Evolutionary conservation across 2,888 invertebrate species (phyloP), one percentile per base, ranked within the genome.

Genomic region (Formica aserva): DNA sequence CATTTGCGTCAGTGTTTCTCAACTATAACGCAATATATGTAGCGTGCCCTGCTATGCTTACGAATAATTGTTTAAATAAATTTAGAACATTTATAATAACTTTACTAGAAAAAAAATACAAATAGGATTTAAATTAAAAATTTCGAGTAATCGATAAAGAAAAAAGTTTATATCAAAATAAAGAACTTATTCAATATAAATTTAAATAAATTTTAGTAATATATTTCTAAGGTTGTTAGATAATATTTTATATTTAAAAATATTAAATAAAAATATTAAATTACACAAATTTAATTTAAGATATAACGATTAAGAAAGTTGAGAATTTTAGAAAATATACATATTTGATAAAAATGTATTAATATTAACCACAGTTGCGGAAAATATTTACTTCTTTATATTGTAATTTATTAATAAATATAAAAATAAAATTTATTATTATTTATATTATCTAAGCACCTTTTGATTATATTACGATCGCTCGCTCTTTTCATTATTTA

Each of bases 401-500:
- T 8, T 72, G 13, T n/a, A 41, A 74, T 74, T 74, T 74, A 41
- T 41, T 22, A 35, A 66, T 65, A 26, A 13, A 38, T 45, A 48
- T 66, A 66, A 65, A 9, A 76, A 22, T 76, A 18, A 41, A 66
- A 35, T 65, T 26, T 11, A 38, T 77, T n/a, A 13, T 77, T 77
- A 48, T 18, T 38, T 67, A 52, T 76, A 26, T 76, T 35, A 22
- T 48, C n/a, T 45, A 63, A 63, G 62, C 29, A 41, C 74, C 48
- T 76, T 76, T 38, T 4, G 67, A 22, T 76, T 76, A 52, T 26
- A 35, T 76, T 66, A 76, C 13, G 4, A 76, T 41, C 38, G 26
- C 26, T 57, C 35, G 22, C 13, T 67, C 13, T 69, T 48, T 52
- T 65, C 6, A 29, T 32, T 48, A 13, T 78, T 82, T 29, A 48